Evolutionary conservation across 2,113 vertebrate genomes (phyloP), one percentile per base, ranked within the genome.

Genomic region (Nesoenas mayeri): DNA sequence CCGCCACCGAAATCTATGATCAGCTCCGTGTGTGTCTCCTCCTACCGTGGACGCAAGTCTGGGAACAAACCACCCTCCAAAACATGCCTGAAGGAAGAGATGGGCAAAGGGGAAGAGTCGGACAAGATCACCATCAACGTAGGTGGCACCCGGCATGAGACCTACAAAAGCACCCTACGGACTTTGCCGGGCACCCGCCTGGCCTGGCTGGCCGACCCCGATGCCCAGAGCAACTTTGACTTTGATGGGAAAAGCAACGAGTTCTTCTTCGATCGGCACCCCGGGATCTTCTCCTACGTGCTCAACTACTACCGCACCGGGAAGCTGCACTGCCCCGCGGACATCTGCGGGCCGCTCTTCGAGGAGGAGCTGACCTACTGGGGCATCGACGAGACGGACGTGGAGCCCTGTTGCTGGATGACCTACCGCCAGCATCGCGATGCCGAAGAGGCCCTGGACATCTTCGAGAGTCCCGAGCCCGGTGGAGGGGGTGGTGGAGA

Each of bases 361-460:
- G 99, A 99, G 97, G 99, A 99, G 95, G 99, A 99, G 98, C 98
- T 99, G 61, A 99, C 99, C 57, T 99, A 99, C 95, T 99, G 99
- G 99, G 99, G 99, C 57, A 99, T 99, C 19, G 99, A 99, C 11
- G 99, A 99, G 98, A 99, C 99, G 2, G 99, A 99, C 85, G 99
- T 99, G 98, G 99, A 99, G 97, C 99, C 99, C 8, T 99, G 99
- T 91, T 99, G 99, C 98, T 99, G 99, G 99, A 99, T 99, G 99
- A 99, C 98, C 58, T 99, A 99, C 95, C 98, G 99, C 8, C 99
- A 99, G 97, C 99, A 99, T 96, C 98, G 99, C 3, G 99, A 99
- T 22, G 99, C 99, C 0, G 99, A 99, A 64, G 99, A 99, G 97
- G 99, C 99, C 36, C 98, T 99, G 57, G 99, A 99, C 61, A 99